Evolutionary conservation across 2,888 invertebrate species (phyloP), one percentile per base, ranked within the genome.

Genomic region (Zaprionus bogoriensis): DNA sequence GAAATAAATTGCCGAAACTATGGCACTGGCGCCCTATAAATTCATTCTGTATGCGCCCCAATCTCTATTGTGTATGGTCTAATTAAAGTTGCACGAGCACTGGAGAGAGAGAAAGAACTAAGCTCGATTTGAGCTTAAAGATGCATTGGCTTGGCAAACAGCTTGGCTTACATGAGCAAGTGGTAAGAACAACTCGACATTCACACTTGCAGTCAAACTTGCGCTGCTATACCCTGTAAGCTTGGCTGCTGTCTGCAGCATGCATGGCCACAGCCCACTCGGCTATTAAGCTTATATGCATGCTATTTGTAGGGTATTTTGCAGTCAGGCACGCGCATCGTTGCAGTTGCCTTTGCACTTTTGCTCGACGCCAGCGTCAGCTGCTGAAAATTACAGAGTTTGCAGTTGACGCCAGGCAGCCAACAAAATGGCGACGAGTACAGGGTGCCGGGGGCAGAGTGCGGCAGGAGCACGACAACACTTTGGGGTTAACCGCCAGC

Each of bases 401-500:
- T 77, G 55, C 67, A 61, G 69, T 54, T 81, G 63, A 75, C 62
- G 57, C 61, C 50, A 59, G 59, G 52, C 58, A 71, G 44, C 67
- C 66, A 53, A 62, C 63, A 77, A 78, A 79, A 61, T 71, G 72
- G 70, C 69, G 71, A 55, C 66, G 65, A 69, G 52, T n/a, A n/a
- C n/a, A n/a, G 61, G 44, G 72, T 23, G 47, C 66, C 53, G 50
- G 28, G 72, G 20, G 47, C 66, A 50, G 50, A 25, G 46, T 39
- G 41, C 38, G 51, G 41, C 46, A 42, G 64, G 53, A 41, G 51
- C 66, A 62, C 68, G 60, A 79, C 80, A 78, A 82, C 80, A 82
- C 80, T 80, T 80, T 74, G 67, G 53, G 80, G 80, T 79, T 82
- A 85, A 80, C 85, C 80, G 55, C 44, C 60, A 65, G 57, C 85